phyloP scores from a whole-genome alignment of 2,113 vertebrate species.

The Pteropus alecto region DNA sequence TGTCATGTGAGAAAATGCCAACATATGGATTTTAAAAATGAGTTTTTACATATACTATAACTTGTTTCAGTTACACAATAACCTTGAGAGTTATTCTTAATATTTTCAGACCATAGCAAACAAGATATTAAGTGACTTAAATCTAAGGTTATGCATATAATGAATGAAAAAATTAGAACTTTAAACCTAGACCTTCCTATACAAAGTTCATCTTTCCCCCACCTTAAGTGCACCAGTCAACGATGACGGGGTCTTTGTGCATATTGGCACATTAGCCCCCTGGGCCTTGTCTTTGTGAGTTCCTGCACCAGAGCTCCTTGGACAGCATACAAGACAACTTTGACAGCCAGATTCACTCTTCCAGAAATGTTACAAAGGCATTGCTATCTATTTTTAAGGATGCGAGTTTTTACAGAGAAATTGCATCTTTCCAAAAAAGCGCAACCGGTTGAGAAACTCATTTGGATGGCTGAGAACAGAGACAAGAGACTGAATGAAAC shows the following conservation, averaged over 20 bases:
- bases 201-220: neutral
- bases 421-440: neutral
- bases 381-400: neutral
- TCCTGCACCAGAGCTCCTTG: neutral
- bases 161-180: neutral
- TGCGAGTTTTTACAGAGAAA: neutral
- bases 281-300: neutral
- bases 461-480: neutral
- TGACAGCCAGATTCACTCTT: neutral
- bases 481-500: neutral
- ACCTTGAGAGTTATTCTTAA: neutral
- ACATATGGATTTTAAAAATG: neutral
- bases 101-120: neutral
- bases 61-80: constrained; percentile 6
- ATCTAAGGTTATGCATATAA: neutral
- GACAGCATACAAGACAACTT: neutral
- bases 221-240: neutral
- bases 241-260: neutral
- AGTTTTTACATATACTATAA: neutral
- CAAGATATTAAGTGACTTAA: neutral
- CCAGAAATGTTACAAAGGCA: neutral
- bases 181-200: neutral
- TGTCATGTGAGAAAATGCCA: neutral
- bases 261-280: neutral
- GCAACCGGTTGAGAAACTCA: neutral